A percentile compares a stretch with the other conserved stretches of the same genome.
Conservation (phyloP, 1,140 invertebrate genomes). For the Grapholita molesta region DNA sequence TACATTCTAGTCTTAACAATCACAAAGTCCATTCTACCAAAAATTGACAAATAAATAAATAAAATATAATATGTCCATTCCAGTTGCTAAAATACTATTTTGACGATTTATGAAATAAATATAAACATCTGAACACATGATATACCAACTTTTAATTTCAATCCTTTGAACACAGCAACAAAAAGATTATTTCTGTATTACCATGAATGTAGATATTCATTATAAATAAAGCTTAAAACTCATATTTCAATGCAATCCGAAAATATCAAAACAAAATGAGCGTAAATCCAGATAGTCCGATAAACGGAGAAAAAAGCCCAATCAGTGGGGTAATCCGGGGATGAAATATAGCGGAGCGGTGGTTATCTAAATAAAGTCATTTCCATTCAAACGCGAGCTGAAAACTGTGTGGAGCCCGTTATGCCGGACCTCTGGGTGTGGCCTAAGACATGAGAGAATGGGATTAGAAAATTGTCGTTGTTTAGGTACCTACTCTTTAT, state of each 20-base stretch:
- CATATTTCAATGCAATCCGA: neutral
- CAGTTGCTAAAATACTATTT: no score
- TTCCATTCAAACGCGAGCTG: conserved; percentile 43
- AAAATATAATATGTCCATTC: no score
- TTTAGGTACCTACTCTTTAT: no score
- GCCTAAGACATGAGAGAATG: conserved; percentile 5
- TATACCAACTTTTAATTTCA: no score
- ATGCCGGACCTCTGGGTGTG: conserved; percentile 32
- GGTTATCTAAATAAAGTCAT: conserved; percentile 43
- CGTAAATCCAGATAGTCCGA: neutral
- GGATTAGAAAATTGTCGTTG: neutral
- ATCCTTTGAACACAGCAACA: no score
- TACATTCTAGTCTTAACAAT: no score
- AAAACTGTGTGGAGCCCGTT: conserved; percentile 40
- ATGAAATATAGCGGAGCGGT: conserved; percentile 38
- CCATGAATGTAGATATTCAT: no score
- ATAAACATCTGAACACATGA: no score
- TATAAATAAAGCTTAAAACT: neutral
- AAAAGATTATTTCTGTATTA: no score
- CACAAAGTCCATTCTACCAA: no score
- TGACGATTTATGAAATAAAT: no score
- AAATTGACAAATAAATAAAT: no score
- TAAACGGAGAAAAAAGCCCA: neutral
- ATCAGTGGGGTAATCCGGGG: conserved; percentile 31
- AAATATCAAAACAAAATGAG: conserved; percentile 8